Percentiles rank a stretch among this genome's conserved stretches.
These are phyloP conservation scores for Hylomyscus alleni DNA, from an alignment of 2,797 vertebrate genomes.

Conservation along the genomic window DNA sequence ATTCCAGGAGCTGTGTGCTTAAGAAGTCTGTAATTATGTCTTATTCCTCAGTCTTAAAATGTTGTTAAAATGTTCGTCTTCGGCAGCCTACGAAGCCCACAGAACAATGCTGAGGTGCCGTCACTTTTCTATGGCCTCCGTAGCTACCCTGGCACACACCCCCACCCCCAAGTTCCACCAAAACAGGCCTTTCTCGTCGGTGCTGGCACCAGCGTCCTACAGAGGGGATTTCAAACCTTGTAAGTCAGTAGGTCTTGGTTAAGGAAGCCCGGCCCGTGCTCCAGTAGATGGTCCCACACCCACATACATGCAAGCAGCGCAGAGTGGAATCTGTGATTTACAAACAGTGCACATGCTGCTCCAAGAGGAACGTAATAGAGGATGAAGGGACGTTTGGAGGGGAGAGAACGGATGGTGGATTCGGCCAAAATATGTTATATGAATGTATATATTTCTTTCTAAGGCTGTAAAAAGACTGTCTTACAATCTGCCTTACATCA, in stretches of 20 bases:
- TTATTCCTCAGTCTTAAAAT: neutral
- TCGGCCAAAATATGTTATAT: neutral
- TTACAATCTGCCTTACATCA: neutral
- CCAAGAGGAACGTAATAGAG: neutral
- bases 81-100: neutral
- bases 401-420: neutral
- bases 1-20: fast-evolving
- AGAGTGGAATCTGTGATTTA: neutral
- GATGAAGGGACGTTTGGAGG: neutral
- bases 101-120: neutral
- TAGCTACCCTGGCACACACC: neutral
- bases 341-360: no score
- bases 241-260: neutral
- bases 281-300: neutral
- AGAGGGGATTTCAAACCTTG: conserved; percentile 9
- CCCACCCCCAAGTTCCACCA: fast-evolving
- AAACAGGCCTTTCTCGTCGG: neutral
- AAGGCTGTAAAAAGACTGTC: neutral
- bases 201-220: neutral
- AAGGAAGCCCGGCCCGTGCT: neutral
- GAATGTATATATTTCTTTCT: neutral
- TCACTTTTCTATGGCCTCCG: neutral
- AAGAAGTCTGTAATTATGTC: fast-evolving
- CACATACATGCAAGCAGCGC: neutral
- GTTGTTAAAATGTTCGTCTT: neutral